phyloP scores from a whole-genome alignment of 2,888 invertebrate genomes.

The Branchipolynoe longqiensis region DNA sequence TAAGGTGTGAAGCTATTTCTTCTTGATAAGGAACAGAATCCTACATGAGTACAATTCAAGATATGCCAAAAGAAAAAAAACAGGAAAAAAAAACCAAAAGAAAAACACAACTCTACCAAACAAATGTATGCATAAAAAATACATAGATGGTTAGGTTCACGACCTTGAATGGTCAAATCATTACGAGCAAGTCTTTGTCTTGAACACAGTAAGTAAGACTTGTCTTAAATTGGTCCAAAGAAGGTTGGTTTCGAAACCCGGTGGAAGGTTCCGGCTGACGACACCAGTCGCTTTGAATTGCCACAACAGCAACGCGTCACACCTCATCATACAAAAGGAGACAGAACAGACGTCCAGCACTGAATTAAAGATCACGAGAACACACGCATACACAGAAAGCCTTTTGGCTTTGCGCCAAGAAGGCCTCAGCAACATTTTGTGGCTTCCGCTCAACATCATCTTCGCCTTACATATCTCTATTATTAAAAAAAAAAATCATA shows the following conservation, averaged over 20 bases:
- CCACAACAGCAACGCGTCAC: constrained; percentile 13
- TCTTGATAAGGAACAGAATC: constrained; percentile 32
- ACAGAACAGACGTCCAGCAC: constrained; percentile 4
- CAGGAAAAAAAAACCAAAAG: not conserved
- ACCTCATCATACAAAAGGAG: constrained; percentile 31
- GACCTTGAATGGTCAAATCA: not conserved
- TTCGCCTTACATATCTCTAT: not conserved
- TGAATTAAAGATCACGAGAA: constrained; percentile 15
- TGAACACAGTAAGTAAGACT: not conserved
- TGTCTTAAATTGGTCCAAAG: constrained; percentile 43
- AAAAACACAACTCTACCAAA: constrained; percentile 26
- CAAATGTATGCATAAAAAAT: constrained; percentile 43
- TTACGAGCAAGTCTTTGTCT: constrained; percentile 21
- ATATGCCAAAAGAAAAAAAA: constrained; percentile 32
- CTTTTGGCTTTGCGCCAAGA: not conserved
- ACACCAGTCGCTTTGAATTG: not conserved
- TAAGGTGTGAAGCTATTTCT: constrained; percentile 24
- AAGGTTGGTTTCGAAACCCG: constrained; percentile 4
- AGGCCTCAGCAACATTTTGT: not conserved
- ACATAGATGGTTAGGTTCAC: constrained; percentile 15
- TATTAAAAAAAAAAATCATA: no score
- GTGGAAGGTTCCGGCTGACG: not conserved
- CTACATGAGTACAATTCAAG: constrained; percentile 44
- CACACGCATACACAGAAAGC: constrained; percentile 18
- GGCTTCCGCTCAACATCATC: not conserved